Evolutionary conservation across 2,797 vertebrate species (phyloP), one percentile per base, ranked within the genome.

Genomic region (Alcedo quadribrachys): DNA sequence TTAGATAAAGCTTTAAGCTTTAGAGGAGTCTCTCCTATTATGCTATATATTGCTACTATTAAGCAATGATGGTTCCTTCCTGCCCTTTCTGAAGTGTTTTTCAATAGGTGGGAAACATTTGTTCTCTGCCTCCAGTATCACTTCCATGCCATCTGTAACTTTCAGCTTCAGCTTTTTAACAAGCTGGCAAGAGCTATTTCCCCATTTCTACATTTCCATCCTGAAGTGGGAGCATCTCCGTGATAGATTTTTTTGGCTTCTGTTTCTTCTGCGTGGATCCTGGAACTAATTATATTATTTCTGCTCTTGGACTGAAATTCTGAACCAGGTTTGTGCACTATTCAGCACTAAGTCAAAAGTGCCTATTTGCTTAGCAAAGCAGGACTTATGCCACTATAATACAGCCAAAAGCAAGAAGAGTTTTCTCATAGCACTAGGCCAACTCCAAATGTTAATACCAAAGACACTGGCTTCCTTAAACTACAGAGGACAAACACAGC

Each of bases 101-200:
- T 70, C 79, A 53, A 54, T 51, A 63, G 69, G 86, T 48, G 68
- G 81, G 61, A 83, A 85, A 53, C 61, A 77, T 89, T 93, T 82
- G 43, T 85, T 80, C 65, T 78, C 80, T 83, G 71, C 69, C 80
- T 93, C 37, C 87, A 75, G 37, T 75, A 65, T 25, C 33, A 13
- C n/a, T 68, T 62, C 61, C 6, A 1, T 32, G 58, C 66, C 75
- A 83, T 63, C 85, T 75, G 66, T 57, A 92, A 81, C 50, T 74
- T 78, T 40, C 69, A 80, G 61, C 32, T 78, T 74, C 57, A 33
- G 32, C 50, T 81, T 82, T 76, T 75, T 58, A 83, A 71, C 50
- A 61, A 77, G 62, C 33, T 93, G 54, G 16, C 62, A 32, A 3
- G 28, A 89, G 58, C 54, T 61, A 9, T 63, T 81, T 54, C 37